Evolutionary conservation across 1,140 invertebrate genomes (phyloP), one percentile per base, ranked within the genome.

Genomic region (Nylanderia fulva): DNA sequence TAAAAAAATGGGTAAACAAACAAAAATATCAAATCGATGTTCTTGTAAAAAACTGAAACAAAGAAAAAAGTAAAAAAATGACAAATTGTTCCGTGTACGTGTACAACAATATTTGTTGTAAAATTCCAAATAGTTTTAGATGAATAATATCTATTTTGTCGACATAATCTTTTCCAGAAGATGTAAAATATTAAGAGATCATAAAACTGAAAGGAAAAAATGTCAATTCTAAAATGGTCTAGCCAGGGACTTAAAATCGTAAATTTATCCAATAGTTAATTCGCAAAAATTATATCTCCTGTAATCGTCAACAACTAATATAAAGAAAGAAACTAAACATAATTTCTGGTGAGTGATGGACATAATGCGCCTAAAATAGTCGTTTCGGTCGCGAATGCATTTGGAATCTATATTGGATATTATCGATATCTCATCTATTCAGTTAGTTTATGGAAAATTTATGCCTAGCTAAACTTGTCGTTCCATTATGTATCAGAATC

Each of bases 401-500:
- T 63, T 87, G 60, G 90, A 92, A 93, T 92, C 90, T 92, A 92
- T 93, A 93, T 92, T 92, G 90, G 80, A 93, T 91, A 92, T 94
- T 92, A 93, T 91, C 92, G 91, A 92, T 90, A 91, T 92, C 84
- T 91, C 83, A 92, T 92, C 85, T 91, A 90, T 91, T 91, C 85
- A 79, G 85, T 83, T 58, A 72, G 87, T 90, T 93, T 93, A 94
- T 93, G 92, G 93, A 94, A 94, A 93, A 91, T 86, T 94, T 93
- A 93, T 94, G 92, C 90, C 85, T 92, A 92, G 42, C 27, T 56
- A 90, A 72, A 79, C 54, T 79, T n/a, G 85, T 82, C 71, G 64
- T 90, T 93, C 90, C 90, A 92, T 93, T 92, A 92, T 91, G 90
- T 88, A 93, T 92, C 77, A 88, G 72, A 77, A 88, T 83, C 82